Evolutionary conservation across 2,797 vertebrate species (phyloP).

Genomic region (Phoeniculus purpureus): DNA sequence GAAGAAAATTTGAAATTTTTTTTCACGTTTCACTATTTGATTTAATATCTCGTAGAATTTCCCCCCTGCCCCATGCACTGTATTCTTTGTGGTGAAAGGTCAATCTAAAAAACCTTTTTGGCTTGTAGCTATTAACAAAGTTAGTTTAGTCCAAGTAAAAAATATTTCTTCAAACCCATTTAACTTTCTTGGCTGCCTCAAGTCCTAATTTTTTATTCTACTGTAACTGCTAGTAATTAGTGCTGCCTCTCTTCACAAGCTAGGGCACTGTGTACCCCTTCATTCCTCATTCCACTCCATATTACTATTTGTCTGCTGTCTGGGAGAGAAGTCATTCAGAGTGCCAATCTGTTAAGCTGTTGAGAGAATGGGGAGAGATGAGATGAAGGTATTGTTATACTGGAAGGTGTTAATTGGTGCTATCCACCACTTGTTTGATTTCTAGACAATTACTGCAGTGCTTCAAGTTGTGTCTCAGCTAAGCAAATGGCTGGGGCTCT

Average conservation of each 20-base stretch:
- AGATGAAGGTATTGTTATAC: conserved; percentile 67
- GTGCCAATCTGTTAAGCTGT: conserved; percentile 51
- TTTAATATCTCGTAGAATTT: background rate
- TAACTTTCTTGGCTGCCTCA: background rate
- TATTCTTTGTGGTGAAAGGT: background rate
- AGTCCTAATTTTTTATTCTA: background rate
- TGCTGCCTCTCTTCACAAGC: background rate
- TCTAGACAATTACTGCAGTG: conserved; percentile 48
- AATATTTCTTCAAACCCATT: background rate
- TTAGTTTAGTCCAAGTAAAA: background rate
- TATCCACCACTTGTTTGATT: conserved; percentile 68
- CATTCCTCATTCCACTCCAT: background rate
- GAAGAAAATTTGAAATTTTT: background rate
- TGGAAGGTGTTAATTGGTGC: conserved; percentile 68
- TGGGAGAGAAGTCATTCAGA: conserved; percentile 15
- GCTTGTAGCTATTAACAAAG: background rate
- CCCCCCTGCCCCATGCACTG: background rate
- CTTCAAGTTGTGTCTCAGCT: conserved; percentile 48
- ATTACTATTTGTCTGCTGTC: conserved; percentile 12
- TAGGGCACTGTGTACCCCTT: background rate
- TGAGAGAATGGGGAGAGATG: conserved; percentile 49
- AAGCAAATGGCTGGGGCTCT: conserved; percentile 47
- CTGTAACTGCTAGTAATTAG: background rate
- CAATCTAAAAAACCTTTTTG: background rate
- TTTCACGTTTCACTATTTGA: background rate